Conservation (phyloP, 2,888 invertebrate species). For the Boloria selene region DNA sequence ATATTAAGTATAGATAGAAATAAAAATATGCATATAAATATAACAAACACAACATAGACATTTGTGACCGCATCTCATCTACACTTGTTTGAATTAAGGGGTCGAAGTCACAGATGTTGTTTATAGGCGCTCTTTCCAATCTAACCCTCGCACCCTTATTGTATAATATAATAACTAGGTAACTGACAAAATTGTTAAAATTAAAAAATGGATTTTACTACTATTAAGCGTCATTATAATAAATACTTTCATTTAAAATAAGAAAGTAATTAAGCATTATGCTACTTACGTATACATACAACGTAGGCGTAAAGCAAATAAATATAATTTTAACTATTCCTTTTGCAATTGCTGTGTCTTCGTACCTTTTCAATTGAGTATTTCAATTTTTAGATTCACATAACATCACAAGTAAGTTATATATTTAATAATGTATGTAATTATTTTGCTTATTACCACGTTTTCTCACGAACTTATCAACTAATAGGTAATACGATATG, state of each 20-base stretch:
- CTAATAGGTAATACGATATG: constrained; percentile 45
- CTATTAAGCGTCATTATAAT: neutral
- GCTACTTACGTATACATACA: too few relatives aligned
- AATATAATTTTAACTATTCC: too few relatives aligned
- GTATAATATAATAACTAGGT: constrained; percentile 13
- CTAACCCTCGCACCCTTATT: constrained; percentile 46
- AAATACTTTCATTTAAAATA: too few relatives aligned
- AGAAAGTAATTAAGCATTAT: too few relatives aligned
- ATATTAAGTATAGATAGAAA: too few relatives aligned
- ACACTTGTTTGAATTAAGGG: constrained; percentile 34
- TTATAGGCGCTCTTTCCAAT: constrained; percentile 65
- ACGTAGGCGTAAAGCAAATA: too few relatives aligned
- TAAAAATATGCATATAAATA: constrained; percentile 6
- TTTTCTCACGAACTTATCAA: constrained; percentile 27
- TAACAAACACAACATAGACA: constrained; percentile 10
- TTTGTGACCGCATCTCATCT: constrained; percentile 23
- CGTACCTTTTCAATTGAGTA: too few relatives aligned
- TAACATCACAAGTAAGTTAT: too few relatives aligned
- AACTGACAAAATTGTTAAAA: constrained; percentile 24
- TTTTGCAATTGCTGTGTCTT: neutral
- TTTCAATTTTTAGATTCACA: too few relatives aligned
- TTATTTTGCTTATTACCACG: constrained; percentile 20
- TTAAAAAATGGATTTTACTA: neutral
- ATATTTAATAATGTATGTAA: too few relatives aligned
- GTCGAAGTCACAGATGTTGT: constrained; percentile 71